These are phyloP conservation scores for Dreissena polymorpha DNA, from an alignment of 1,140 invertebrate genomes.

Conservation along the genomic window DNA sequence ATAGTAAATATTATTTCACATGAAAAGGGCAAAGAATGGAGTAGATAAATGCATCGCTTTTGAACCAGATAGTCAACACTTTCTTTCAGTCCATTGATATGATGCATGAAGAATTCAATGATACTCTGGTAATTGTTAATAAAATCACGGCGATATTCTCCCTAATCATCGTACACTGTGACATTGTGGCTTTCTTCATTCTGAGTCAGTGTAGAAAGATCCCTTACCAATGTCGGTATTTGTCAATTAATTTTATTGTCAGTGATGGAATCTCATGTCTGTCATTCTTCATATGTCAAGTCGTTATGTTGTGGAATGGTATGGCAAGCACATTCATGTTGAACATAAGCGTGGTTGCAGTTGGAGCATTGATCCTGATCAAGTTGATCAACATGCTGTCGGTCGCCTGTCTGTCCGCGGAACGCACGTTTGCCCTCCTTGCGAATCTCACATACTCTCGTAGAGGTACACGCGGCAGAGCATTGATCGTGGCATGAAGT, in stretches of 20 bases:
- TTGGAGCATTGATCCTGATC: background rate
- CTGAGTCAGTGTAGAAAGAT: background rate
- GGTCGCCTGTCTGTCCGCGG: background rate
- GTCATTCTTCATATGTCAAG: background rate
- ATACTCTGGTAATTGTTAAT: background rate
- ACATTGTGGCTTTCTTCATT: background rate
- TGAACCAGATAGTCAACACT: too few relatives aligned
- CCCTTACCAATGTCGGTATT: background rate
- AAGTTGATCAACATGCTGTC: background rate
- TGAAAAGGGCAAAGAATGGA: too few relatives aligned
- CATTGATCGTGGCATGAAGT: background rate
- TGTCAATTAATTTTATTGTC: background rate
- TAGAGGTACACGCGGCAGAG: background rate
- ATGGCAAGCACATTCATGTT: background rate
- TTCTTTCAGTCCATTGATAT: too few relatives aligned
- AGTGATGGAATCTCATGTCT: background rate
- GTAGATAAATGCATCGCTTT: too few relatives aligned
- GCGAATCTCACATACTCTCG: background rate
- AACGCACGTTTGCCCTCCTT: background rate
- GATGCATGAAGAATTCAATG: too few relatives aligned
- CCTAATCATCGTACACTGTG: background rate
- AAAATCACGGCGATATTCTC: background rate
- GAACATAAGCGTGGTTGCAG: background rate
- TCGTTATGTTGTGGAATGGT: background rate
- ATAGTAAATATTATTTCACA: too few relatives aligned